Evolutionary conservation across 2,113 vertebrate genomes (phyloP), one percentile per base, ranked within the genome.

Genomic region (Bungarus multicinctus): DNA sequence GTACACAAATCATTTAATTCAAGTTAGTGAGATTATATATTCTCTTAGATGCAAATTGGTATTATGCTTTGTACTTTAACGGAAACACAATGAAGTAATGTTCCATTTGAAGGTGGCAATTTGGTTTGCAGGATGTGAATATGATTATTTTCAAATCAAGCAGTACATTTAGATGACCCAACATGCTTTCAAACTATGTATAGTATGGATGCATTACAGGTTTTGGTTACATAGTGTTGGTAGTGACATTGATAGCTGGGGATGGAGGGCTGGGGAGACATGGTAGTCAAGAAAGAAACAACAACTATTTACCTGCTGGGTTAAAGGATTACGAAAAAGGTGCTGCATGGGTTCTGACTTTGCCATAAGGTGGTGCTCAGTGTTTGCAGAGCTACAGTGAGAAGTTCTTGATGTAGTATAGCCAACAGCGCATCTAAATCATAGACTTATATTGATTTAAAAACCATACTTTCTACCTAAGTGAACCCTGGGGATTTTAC

Each of bases 301-400:
- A 85, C 1, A 1, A 34, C 0, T 85, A 25, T 0, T 89, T 89
- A 39, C 20, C 5, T 1, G 57, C 53, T 9, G 1, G 90, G 2
- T 53, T 0, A 30, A 27, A 52, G 74, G 30, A 0, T 0, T 6
- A 25, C 3, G 22, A 54, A 5, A 57, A 64, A 16, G 69, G 53
- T 12, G 55, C 64, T 27, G 23, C 90, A 87, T 54, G 20, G 34
- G 91, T 53, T 10, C 87, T 93, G 91, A 87, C 94, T 94, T 94
- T 89, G 92, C 95, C 96, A 91, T 95, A 86, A 97, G 96, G 95
- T 96, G 96, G 96, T 95, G 91, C 93, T 96, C 90, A 92, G 90
- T 95, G 95, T 95, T 93, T 5, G 93, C 89, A 1, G 74, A 94
- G 95, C 92, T 47, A 58, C 23, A 58, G 23, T 58, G n/a, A 2